Evolutionary conservation across 2,797 vertebrate species (phyloP), one percentile per base, ranked within the genome.

Genomic region (Salarias fasciatus): DNA sequence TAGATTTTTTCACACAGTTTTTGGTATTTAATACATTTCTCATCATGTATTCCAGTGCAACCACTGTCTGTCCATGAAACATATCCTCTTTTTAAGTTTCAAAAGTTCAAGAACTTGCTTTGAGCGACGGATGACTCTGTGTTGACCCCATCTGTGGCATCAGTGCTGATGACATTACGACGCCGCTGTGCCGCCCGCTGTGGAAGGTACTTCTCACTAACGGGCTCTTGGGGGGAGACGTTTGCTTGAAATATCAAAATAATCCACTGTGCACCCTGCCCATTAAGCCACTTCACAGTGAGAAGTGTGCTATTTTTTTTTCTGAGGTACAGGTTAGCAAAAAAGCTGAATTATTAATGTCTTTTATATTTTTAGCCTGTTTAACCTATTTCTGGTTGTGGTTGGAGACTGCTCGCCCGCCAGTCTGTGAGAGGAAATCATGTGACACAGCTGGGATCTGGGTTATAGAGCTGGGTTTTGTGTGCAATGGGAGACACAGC

Each of bases 341-440:
- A 88, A 89, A 87, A 85, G 60, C 81, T 87, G 76, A 92, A 93
- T 92, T 91, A 92, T 92, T 90, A 91, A 92, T 91, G 88, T 88
- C 89, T 89, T 80, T 60, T 64, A 77, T 91, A 91, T 92, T 93
- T 92, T 90, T 92, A 92, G 91, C 75, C 79, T 84, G 74, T 92
- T 92, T 93, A 91, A 91, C 91, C 91, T 89, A 91, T 92, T 93
- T 93, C 77, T 87, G 80, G 86, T 89, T 91, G 72, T 89, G 88
- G 86, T 90, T 91, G 83, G 90, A 92, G 91, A 90, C 86, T 69
- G 77, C 73, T 84, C 18, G 73, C 71, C 78, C 29, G 79, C 77
- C 58, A 79, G 87, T 88, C 91, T 91, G 84, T 81, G 90, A 88
- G 78, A 91, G 75, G 84, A 69, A 86, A 69, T 91, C 89, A 91